Evolutionary conservation across 2,888 invertebrate species (phyloP), one percentile per base, ranked within the genome.

Genomic region (Cabera pusaria): DNA sequence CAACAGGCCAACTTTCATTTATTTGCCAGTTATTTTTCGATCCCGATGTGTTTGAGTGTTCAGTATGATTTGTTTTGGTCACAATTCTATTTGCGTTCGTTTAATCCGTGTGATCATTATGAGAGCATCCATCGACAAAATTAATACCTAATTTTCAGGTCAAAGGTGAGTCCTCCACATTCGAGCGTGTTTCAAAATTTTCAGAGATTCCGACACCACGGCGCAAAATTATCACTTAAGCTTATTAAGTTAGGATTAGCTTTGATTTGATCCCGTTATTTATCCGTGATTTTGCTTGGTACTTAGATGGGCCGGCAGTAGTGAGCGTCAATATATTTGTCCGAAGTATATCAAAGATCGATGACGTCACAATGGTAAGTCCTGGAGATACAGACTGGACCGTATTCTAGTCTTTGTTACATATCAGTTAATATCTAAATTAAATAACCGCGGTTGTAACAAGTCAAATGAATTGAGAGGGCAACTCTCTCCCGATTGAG

Each of bases 331-430:
- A 98, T 95, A 97, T 98, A 92, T 97, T 96, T 94, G 96, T 98
- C 91, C 93, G 98, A 93, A 98, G 97, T 95, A 97, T 98, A 92
- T 97, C 97, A 92, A 97, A 97, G 93, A 98, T 98, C 92, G 97
- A 98, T 94, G 98, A 98, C 93, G 97, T 98, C 90, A 97, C 97
- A 75, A 98, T 98, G 98, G 98, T 98, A 96, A 97, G 97, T 96
- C 87, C 69, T 77, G 64, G 65, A 61, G 72, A 69, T 14, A 22
- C 72, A 69, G 73, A 71, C 79, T 70, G 74, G 78, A 72, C 74
- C 77, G 74, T 72, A 69, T 35, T 67, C 62, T 84, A 83, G 77
- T 67, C 62, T 77, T 65, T 73, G 73, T 65, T 67, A 64, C 58
- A 69, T 76, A 67, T 70, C 62, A 69, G 62, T 66, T 59, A 63